Conservation (phyloP, 2,113 vertebrate genomes). For the Hippolais icterina region DNA sequence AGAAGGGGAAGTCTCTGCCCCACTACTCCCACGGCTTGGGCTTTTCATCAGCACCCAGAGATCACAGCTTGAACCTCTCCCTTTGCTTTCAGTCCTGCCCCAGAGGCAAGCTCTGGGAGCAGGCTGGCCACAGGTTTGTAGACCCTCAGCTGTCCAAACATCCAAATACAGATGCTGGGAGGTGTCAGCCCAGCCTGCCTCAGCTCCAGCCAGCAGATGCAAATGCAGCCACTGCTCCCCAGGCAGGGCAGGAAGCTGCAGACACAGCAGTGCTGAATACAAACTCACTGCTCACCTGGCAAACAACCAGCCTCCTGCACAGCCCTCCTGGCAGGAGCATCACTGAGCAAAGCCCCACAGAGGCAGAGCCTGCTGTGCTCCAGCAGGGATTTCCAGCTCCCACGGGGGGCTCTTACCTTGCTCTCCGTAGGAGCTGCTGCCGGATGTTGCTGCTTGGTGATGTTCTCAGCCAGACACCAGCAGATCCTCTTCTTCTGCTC, state of each 20-base stretch:
- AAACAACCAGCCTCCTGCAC: background rate
- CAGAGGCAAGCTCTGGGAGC: accelerated
- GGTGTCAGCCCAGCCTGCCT: background rate
- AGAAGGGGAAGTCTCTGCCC: background rate
- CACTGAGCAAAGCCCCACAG: background rate
- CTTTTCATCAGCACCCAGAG: background rate
- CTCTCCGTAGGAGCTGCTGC: slow-evolving; percentile 66
- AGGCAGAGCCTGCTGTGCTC: background rate
- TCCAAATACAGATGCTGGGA: background rate
- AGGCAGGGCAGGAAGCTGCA: background rate
- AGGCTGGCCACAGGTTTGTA: accelerated
- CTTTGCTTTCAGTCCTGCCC: background rate
- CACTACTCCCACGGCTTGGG: accelerated
- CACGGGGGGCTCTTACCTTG: slow-evolving; percentile 79
- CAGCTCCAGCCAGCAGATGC: background rate
- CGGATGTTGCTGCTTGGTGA: slow-evolving; percentile 88
- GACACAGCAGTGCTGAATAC: background rate
- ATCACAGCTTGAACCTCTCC: background rate
- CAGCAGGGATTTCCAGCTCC: background rate
- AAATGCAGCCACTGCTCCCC: background rate
- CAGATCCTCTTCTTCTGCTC: slow-evolving; percentile 96
- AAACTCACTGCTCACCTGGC: background rate
- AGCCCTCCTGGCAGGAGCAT: background rate
- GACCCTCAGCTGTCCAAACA: slow-evolving; percentile 5
- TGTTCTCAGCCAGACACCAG: slow-evolving; percentile 94